Conservation (phyloP, 2,888 invertebrate species). For the Phragmatobia fuliginosa region DNA sequence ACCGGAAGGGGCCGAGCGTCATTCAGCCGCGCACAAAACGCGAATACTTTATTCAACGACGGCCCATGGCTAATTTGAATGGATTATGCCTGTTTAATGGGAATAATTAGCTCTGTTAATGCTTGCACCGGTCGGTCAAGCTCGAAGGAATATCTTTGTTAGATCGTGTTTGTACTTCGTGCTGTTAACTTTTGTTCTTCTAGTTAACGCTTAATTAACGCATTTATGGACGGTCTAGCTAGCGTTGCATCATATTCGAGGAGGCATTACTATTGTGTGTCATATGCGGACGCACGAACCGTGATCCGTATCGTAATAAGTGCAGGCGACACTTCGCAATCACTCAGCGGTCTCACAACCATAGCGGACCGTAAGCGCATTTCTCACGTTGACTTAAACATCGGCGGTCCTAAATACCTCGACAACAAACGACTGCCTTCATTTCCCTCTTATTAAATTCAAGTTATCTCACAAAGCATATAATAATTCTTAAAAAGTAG, state of each 20-base stretch:
- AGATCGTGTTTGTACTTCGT: slow-evolving; percentile 57
- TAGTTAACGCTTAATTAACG: slow-evolving; percentile 70
- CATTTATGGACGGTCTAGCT: slow-evolving; percentile 48
- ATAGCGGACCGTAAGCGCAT: slow-evolving; percentile 59
- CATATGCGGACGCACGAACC: slow-evolving; percentile 58
- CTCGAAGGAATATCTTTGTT: slow-evolving; percentile 63
- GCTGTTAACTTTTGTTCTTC: slow-evolving; percentile 65
- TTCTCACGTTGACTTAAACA: slow-evolving; percentile 61
- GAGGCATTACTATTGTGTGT: slow-evolving; percentile 48
- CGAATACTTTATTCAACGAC: slow-evolving; percentile 83
- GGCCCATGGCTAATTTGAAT: slow-evolving; percentile 85
- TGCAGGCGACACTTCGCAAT: slow-evolving; percentile 60
- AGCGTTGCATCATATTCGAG: slow-evolving; percentile 56
- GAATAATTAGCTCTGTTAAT: slow-evolving; percentile 82
- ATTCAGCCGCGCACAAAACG: slow-evolving; percentile 84
- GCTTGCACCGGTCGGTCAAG: slow-evolving; percentile 54
- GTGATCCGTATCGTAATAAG: slow-evolving; percentile 52
- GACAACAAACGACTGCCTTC: slow-evolving; percentile 63
- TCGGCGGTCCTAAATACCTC: slow-evolving; percentile 62
- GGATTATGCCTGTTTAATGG: slow-evolving; percentile 82
- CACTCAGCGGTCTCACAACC: slow-evolving; percentile 63
- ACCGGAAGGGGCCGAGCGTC: slow-evolving; percentile 85
- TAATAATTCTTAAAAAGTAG: slow-evolving; percentile 65
- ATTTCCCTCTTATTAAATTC: slow-evolving; percentile 68
- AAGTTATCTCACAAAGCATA: slow-evolving; percentile 58